These are phyloP conservation scores for Ammodramus savannarum DNA, from an alignment of 2,113 vertebrate species.

Conservation along the genomic window DNA sequence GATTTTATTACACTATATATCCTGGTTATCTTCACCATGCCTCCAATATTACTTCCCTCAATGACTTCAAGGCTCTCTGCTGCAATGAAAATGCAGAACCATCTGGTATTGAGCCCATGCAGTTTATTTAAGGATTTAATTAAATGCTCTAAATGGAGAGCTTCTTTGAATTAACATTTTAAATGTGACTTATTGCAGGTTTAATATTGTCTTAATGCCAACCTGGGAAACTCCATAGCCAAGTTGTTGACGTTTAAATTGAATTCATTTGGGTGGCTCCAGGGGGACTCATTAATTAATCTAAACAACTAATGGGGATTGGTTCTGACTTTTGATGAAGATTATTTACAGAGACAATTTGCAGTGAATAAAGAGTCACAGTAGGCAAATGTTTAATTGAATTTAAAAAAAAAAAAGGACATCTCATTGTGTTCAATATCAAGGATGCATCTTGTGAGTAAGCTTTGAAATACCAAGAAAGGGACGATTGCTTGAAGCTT, in stretches of 20 bases:
- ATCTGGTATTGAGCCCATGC: conserved; percentile 79
- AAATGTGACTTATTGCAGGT: conserved; percentile 87
- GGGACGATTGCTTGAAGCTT: conserved; percentile 58
- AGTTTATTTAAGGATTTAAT: conserved; percentile 91
- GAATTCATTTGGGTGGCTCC: conserved; percentile 82
- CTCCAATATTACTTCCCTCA: conserved; percentile 73
- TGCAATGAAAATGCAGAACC: conserved; percentile 73
- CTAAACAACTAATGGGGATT: conserved; percentile 83
- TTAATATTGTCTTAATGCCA: conserved; percentile 81
- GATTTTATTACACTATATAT: conserved; percentile 81
- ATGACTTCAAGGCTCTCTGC: conserved; percentile 69
- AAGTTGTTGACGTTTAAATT: conserved; percentile 81
- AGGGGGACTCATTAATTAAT: conserved; percentile 84
- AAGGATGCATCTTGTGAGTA: conserved; percentile 50
- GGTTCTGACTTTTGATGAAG: conserved; percentile 85
- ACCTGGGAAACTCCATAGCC: conserved; percentile 79
- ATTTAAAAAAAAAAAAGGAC: conserved; percentile 65
- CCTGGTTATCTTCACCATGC: conserved; percentile 77
- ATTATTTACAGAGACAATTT: conserved; percentile 85
- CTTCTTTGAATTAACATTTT: conserved; percentile 84
- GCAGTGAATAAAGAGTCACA: conserved; percentile 81
- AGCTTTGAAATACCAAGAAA: conserved; percentile 75
- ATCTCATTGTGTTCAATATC: conserved; percentile 78
- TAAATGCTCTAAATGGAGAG: conserved; percentile 84
- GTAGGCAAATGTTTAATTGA: conserved; percentile 85